Evolutionary conservation across 2,113 vertebrate genomes (phyloP).

Genomic region (Nerophis lumbriciformis): DNA sequence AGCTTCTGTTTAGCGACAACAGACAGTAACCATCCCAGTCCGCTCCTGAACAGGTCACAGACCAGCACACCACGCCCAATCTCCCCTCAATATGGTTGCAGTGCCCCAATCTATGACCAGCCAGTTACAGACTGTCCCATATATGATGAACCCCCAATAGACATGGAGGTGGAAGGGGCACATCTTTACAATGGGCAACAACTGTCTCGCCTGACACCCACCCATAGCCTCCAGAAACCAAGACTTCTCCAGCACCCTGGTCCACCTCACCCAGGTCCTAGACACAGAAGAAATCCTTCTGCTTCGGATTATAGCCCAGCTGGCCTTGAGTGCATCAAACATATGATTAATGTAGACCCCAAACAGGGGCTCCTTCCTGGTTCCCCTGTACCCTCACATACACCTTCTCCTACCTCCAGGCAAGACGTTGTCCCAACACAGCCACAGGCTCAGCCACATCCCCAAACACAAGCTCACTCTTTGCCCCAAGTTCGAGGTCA

Average conservation of each 20-base stretch:
- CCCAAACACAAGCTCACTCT: slow-evolving; percentile 58
- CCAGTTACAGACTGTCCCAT: slow-evolving; percentile 79
- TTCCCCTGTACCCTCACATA: slow-evolving; percentile 50
- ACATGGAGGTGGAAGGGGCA: slow-evolving; percentile 81
- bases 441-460: slow-evolving; percentile 30
- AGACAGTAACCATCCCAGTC: slow-evolving; percentile 60
- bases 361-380: slow-evolving; percentile 56
- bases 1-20: slow-evolving; percentile 78
- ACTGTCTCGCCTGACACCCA: slow-evolving; percentile 65
- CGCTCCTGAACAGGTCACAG: slow-evolving; percentile 65
- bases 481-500: slow-evolving; percentile 58
- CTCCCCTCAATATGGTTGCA: slow-evolving; percentile 76
- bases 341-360: slow-evolving; percentile 84
- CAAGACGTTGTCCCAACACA: slow-evolving; percentile 49
- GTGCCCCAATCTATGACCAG: slow-evolving; percentile 79
- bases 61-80: slow-evolving; percentile 70
- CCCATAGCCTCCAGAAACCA: slow-evolving; percentile 72
- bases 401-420: slow-evolving; percentile 51
- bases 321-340: slow-evolving; percentile 86
- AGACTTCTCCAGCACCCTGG: slow-evolving; percentile 75
- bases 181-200: slow-evolving; percentile 58
- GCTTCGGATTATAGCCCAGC: slow-evolving; percentile 82
- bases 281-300: slow-evolving; percentile 72
- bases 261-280: slow-evolving; percentile 64
- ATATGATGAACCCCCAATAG: slow-evolving; percentile 84